These are phyloP conservation scores for Erannis defoliaria DNA, from an alignment of 2,888 invertebrate species.

Conservation along the genomic window DNA sequence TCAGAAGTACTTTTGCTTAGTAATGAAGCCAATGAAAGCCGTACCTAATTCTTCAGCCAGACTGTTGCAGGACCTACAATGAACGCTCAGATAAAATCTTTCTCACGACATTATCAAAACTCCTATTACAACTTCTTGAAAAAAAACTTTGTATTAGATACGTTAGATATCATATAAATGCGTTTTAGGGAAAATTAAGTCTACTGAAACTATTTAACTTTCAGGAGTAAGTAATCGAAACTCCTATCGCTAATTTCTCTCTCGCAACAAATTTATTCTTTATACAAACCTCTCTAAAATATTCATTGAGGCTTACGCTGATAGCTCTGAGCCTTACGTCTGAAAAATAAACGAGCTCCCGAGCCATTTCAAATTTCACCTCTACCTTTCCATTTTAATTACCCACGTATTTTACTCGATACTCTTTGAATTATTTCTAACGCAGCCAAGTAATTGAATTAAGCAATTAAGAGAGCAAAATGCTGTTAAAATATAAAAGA, in stretches of 20 bases:
- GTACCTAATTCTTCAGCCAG: no score
- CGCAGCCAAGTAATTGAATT: conserved; percentile 3
- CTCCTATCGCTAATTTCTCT: neutral
- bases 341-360: conserved; percentile 32
- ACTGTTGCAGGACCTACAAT: no score
- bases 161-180: no score
- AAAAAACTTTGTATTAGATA: no score
- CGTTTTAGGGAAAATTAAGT: no score
- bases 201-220: no score
- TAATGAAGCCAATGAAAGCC: no score
- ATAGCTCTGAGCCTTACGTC: conserved; percentile 21
- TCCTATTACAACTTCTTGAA: no score
- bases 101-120: no score
- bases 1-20: conserved; percentile 17
- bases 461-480: neutral
- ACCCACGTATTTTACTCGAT: conserved; percentile 9
- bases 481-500: neutral
- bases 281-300: conserved; percentile 26
- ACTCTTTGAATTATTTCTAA: conserved; percentile 14
- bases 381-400: conserved; percentile 28
- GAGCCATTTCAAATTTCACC: conserved; percentile 18
- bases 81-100: no score
- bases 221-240: neutral
- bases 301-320: conserved; percentile 22
- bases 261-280: conserved; percentile 11